These are phyloP conservation scores for Sisyra nigra DNA, from an alignment of 2,888 invertebrate genomes.

Conservation along the genomic window DNA sequence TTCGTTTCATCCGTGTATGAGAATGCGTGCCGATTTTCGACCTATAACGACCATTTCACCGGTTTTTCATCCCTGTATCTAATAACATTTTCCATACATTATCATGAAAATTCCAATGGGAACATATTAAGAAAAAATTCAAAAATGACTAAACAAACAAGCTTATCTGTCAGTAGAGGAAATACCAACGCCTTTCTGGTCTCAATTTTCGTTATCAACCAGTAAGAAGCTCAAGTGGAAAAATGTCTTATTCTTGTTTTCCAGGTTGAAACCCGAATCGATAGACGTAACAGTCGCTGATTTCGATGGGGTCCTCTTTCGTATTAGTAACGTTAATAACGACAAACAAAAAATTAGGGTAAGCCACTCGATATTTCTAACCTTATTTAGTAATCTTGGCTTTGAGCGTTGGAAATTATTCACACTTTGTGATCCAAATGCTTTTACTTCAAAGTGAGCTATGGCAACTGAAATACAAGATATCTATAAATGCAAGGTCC, in stretches of 20 bases:
- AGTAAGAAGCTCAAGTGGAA: no score
- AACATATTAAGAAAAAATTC: no score
- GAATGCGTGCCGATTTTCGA: conserved; percentile 35
- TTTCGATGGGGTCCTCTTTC: conserved; percentile 98
- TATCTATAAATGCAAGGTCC: no score
- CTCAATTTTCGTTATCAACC: no score
- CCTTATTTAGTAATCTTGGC: neutral
- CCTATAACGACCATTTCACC: conserved; percentile 21
- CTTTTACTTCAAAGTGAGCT: neutral
- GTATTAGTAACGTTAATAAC: conserved; percentile 91
- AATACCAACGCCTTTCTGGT: no score
- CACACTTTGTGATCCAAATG: neutral
- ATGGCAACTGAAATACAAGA: neutral
- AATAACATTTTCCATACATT: conserved; percentile 10
- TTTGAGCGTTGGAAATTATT: neutral
- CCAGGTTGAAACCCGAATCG: conserved; percentile 84
- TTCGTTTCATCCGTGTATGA: conserved; percentile 19
- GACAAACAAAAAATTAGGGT: conserved; percentile 97
- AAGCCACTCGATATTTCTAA: conserved; percentile 25
- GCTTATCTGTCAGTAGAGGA: no score
- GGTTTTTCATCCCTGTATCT: conserved; percentile 11
- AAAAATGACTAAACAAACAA: no score
- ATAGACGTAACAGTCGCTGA: conserved; percentile 91
- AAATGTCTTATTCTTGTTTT: no score
- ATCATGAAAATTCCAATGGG: no score